phyloP scores from a whole-genome alignment of 1,140 invertebrate species.

The Oncopeltus fasciatus region DNA sequence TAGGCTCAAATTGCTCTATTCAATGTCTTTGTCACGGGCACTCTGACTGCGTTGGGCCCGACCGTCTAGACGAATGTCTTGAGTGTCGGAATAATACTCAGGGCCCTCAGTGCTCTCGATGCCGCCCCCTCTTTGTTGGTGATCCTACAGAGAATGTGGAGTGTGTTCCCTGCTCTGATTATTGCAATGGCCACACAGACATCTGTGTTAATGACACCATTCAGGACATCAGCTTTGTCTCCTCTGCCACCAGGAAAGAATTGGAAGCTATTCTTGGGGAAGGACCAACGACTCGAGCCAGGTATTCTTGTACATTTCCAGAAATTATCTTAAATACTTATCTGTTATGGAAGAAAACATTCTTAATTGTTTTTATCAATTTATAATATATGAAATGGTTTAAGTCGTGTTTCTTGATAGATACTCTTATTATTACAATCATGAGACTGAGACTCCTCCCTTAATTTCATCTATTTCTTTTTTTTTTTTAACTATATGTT shows the following conservation, averaged over 20 bases:
- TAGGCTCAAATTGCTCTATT: conserved; percentile 82
- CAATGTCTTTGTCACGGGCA: conserved; percentile 91
- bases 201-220: conserved; percentile 56
- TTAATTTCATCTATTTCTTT: not conserved
- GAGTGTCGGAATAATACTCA: conserved; percentile 82
- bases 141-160: conserved; percentile 72
- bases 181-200: conserved; percentile 77
- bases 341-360: no score
- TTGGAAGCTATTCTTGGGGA: conserved; percentile 19
- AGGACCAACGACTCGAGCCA: conserved; percentile 25
- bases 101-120: conserved; percentile 36
- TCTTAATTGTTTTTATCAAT: no score
- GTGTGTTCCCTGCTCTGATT: conserved; percentile 74
- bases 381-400: no score
- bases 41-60: conserved; percentile 74
- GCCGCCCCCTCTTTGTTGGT: conserved; percentile 76
- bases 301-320: conserved; percentile 12
- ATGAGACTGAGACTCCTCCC: no score
- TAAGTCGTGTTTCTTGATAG: no score
- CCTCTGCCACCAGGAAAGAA: not conserved
- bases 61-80: conserved; percentile 64
- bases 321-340: no score
- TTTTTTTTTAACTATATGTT: no score
- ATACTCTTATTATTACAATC: no score
- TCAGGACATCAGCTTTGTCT: conserved; percentile 23